These are phyloP conservation scores for Drosophila repletoides DNA, from an alignment of 1,140 invertebrate species.

Conservation along the genomic window DNA sequence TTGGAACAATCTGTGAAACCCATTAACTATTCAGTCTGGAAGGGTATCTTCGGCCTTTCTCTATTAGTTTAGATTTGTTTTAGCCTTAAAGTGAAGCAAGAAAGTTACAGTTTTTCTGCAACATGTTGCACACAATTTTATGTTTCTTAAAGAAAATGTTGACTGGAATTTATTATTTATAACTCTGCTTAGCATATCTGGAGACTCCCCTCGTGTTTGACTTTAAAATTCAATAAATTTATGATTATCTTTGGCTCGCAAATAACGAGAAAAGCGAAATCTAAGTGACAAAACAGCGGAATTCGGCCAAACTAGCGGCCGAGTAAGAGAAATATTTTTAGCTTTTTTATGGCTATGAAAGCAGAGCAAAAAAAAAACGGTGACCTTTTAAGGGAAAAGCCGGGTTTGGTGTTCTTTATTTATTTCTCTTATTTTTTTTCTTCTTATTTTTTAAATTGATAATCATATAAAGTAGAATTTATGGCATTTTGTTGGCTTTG, in stretches of 20 bases:
- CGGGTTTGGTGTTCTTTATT: not conserved
- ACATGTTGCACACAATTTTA: conserved; percentile 8
- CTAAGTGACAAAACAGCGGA: conserved; percentile 32
- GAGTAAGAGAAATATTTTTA: conserved; percentile 13
- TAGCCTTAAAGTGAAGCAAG: no score
- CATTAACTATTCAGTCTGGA: not conserved
- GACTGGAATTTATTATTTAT: conserved; percentile 53
- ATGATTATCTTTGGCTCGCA: conserved; percentile 58
- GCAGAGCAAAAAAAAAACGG: conserved; percentile 4
- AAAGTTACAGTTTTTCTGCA: not conserved
- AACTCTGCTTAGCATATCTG: conserved; percentile 31
- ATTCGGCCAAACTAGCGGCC: conserved; percentile 28
- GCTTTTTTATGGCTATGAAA: conserved; percentile 15
- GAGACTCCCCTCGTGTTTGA: conserved; percentile 16
- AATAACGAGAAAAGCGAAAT: conserved; percentile 26
- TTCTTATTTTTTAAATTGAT: conserved; percentile 63
- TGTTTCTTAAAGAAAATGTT: conserved; percentile 9
- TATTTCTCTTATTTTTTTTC: not conserved
- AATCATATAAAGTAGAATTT: conserved; percentile 77
- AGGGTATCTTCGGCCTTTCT: no score
- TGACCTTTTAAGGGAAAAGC: conserved; percentile 17
- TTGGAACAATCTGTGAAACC: no score
- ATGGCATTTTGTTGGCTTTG: conserved; percentile 37
- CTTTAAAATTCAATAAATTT: conserved; percentile 80
- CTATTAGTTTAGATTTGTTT: no score